A percentile compares a stretch with the other conserved stretches of the same genome.
Evolutionary conservation across 2,113 vertebrate species (phyloP).

Genomic region (Trachemys scripta): DNA sequence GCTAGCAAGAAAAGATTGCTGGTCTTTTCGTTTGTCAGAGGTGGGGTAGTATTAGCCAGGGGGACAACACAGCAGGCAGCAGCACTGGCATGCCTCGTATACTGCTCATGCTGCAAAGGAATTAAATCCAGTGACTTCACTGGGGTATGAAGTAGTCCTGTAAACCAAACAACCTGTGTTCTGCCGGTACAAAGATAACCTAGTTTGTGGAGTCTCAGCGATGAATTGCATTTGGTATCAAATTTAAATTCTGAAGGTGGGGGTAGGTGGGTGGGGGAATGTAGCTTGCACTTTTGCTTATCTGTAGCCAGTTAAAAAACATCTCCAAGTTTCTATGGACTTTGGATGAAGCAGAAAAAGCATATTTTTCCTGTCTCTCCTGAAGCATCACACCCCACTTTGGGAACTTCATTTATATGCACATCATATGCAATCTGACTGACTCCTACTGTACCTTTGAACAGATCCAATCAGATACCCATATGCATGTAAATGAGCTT

Average conservation of each 20-base stretch:
- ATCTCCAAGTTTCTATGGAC: constrained; percentile 79
- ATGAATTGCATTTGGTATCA: not conserved
- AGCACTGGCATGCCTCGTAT: accelerated
- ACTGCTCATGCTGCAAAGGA: accelerated
- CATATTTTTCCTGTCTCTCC: constrained; percentile 79
- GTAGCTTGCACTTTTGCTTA: constrained; percentile 72
- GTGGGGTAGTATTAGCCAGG: not conserved
- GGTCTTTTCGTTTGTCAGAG: not conserved
- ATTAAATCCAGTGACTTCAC: not conserved
- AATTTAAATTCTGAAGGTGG: constrained; percentile 44
- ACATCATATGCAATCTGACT: constrained; percentile 82
- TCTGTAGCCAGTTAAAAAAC: constrained; percentile 67
- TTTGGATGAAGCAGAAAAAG: constrained; percentile 76
- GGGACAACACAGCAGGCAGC: not conserved
- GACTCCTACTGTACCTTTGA: constrained; percentile 86
- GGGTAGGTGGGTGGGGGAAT: not conserved
- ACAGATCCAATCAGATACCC: constrained; percentile 83
- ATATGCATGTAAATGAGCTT: constrained; percentile 85
- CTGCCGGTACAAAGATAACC: not conserved
- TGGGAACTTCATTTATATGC: constrained; percentile 85
- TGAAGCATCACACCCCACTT: constrained; percentile 79
- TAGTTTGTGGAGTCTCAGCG: not conserved
- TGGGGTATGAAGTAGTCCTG: not conserved
- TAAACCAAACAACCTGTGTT: not conserved
- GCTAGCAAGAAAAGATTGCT: not conserved